These are phyloP conservation scores for Aethes cnicana DNA, from an alignment of 2,888 invertebrate genomes.

Conservation along the genomic window DNA sequence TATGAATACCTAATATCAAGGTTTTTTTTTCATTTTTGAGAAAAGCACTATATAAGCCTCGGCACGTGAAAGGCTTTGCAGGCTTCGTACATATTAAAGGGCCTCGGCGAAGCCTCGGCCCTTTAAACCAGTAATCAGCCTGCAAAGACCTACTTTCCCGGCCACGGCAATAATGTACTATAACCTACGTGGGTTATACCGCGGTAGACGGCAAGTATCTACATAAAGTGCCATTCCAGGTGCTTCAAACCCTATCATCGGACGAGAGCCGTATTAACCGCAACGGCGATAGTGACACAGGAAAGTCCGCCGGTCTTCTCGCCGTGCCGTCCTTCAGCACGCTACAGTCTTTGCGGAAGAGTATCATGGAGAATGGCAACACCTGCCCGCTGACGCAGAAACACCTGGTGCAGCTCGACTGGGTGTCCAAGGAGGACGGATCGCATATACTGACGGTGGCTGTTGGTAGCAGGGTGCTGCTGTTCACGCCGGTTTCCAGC, in stretches of 20 bases:
- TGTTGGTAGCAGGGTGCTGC: constrained; percentile 94
- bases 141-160: no score
- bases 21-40: no score
- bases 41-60: no score
- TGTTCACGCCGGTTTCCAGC: constrained; percentile 96
- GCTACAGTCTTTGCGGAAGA: constrained; percentile 91
- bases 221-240: no score
- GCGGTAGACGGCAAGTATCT: no score
- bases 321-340: constrained; percentile 96
- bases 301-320: constrained; percentile 84
- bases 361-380: constrained; percentile 95
- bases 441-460: constrained; percentile 98
- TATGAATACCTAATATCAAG: no score
- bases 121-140: no score
- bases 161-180: no score
- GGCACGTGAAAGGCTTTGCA: no score
- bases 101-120: no score
- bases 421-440: constrained; percentile 99
- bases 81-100: no score
- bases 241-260: constrained; percentile 90
- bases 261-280: constrained; percentile 86
- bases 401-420: constrained; percentile 97
- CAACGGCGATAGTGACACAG: constrained; percentile 80
- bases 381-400: constrained; percentile 95
- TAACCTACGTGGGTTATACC: no score